A percentile compares a stretch with the other conserved stretches of the same genome.
Evolutionary conservation across 2,113 vertebrate species (phyloP).

Genomic region (Montifringilla adamsi): DNA sequence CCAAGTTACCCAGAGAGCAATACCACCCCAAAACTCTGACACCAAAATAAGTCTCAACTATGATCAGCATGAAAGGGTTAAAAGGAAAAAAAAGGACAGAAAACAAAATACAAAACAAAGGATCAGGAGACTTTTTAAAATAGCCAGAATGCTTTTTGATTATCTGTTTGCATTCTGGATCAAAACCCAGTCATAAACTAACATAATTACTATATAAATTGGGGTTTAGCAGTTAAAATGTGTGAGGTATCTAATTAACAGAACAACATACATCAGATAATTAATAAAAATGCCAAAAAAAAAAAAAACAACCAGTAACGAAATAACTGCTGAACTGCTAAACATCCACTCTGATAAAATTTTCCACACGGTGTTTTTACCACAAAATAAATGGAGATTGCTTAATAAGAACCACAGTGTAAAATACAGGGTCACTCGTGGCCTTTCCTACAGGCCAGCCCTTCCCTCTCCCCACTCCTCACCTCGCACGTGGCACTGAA

Average conservation of each 20-base stretch:
- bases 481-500: fast-evolving
- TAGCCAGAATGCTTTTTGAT: neutral
- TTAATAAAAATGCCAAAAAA: neutral
- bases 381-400: neutral
- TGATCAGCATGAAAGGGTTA: neutral
- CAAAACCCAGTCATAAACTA: neutral
- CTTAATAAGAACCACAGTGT: neutral
- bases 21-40: neutral
- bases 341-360: neutral
- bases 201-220: neutral
- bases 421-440: neutral
- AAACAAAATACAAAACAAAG: neutral
- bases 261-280: neutral
- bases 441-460: neutral
- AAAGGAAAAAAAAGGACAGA: neutral
- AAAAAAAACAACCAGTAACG: fast-evolving
- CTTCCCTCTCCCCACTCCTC: neutral
- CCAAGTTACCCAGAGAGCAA: neutral
- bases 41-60: neutral
- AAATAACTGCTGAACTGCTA: neutral
- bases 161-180: neutral
- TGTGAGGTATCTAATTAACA: neutral
- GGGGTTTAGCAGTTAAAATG: neutral
- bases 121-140: neutral
- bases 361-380: neutral